phyloP scores from a whole-genome alignment of 1,140 invertebrate genomes.

The Orchestia grillus region DNA sequence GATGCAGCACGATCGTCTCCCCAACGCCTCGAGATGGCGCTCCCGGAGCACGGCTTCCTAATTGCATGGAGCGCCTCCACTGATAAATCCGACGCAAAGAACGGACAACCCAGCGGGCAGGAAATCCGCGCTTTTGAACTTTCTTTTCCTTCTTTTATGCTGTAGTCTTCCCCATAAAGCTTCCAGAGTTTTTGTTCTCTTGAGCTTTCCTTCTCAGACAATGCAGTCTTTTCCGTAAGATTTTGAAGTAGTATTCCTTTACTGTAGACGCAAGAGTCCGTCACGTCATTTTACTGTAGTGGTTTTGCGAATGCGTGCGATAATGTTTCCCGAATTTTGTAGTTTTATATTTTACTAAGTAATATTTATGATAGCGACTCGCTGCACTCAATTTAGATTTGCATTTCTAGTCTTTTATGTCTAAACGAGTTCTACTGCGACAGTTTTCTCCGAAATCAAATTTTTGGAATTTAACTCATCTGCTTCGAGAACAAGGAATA shows the following conservation, averaged over 20 bases:
- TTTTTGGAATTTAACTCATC: no score
- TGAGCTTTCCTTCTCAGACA: neutral
- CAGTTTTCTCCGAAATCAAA: no score
- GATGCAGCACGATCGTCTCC: neutral
- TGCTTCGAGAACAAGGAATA: neutral
- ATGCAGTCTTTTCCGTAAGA: neutral
- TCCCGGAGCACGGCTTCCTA: neutral
- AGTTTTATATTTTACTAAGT: neutral
- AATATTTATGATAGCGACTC: neutral
- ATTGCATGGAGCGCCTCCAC: neutral
- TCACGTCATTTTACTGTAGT: neutral
- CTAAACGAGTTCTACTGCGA: no score
- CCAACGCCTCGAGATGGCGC: neutral
- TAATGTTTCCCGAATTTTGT: neutral
- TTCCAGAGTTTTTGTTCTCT: neutral
- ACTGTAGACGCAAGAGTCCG: neutral
- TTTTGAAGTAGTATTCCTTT: neutral
- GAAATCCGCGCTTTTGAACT: neutral
- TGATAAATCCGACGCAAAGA: slow-evolving; percentile 10
- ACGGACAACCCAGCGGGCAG: neutral
- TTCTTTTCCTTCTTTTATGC: neutral
- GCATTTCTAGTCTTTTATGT: neutral
- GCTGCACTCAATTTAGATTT: neutral
- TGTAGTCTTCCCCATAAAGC: neutral
- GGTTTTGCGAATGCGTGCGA: neutral